Conservation (phyloP, 2,113 vertebrate genomes). For the Bujurquina vittata region DNA sequence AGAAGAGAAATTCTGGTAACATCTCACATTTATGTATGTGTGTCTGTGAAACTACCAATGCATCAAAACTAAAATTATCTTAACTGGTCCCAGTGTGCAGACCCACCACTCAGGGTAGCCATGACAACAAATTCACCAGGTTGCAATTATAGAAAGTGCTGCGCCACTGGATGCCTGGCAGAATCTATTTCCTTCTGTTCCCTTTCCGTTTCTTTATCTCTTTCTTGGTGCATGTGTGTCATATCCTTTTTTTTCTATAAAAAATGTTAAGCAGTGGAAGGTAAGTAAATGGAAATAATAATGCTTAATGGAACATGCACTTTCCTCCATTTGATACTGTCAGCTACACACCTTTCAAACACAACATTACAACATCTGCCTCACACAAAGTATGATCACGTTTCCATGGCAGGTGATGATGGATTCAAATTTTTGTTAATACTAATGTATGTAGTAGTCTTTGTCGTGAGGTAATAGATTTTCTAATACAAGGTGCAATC, state of each 20-base stretch:
- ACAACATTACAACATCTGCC: neutral
- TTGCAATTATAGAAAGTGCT: constrained; percentile 62
- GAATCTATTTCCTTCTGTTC: constrained; percentile 16
- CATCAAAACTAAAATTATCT: constrained; percentile 61
- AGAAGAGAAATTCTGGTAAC: constrained; percentile 13
- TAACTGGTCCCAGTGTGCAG: constrained; percentile 52
- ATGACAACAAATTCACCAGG: constrained; percentile 74
- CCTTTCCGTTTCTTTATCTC: constrained; percentile 9
- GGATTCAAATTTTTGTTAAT: neutral
- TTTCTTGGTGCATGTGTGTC: neutral
- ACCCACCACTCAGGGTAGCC: constrained; percentile 57
- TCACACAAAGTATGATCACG: neutral
- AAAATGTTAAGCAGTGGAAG: neutral
- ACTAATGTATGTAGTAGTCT: neutral
- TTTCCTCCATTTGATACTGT: neutral
- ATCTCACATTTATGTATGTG: constrained; percentile 37
- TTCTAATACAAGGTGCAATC: neutral
- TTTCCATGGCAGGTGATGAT: neutral
- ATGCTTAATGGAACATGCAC: neutral
- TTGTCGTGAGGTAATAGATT: neutral
- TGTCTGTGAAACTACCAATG: constrained; percentile 59
- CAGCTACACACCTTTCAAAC: neutral
- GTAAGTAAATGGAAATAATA: constrained; percentile 3
- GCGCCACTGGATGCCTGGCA: constrained; percentile 43
- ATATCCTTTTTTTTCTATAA: neutral